Conservation (phyloP, 2,113 vertebrate species). For the Phoxinus phoxinus region DNA sequence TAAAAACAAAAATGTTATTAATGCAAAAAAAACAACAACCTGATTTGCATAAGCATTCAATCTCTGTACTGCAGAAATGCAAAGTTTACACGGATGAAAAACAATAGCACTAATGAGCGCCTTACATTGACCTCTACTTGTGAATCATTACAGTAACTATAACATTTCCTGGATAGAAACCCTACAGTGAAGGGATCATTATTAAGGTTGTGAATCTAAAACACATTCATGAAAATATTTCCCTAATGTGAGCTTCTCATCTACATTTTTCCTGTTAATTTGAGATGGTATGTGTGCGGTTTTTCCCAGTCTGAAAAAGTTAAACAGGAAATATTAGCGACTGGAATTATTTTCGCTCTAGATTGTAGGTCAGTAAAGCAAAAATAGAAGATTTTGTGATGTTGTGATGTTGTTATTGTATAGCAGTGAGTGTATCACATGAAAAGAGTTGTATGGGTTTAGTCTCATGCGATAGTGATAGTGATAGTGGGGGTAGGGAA, state of each 20-base stretch:
- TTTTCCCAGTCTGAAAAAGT: constrained; percentile 2
- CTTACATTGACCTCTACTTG: constrained; percentile 14
- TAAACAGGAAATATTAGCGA: background rate
- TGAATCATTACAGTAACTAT: background rate
- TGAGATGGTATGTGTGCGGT: background rate
- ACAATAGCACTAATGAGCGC: constrained; percentile 31
- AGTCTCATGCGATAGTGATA: background rate
- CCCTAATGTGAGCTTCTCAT: background rate
- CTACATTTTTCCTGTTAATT: background rate
- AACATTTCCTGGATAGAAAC: background rate
- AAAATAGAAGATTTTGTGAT: background rate
- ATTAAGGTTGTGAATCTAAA: constrained; percentile 1
- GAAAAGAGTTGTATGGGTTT: background rate
- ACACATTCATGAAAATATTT: background rate
- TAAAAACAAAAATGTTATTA: background rate
- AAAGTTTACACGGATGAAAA: background rate
- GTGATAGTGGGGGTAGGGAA: background rate
- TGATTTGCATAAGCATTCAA: constrained; percentile 3
- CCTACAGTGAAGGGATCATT: background rate
- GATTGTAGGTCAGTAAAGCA: background rate
- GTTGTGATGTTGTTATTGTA: background rate
- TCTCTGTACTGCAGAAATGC: background rate
- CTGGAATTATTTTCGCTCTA: background rate
- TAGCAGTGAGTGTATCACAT: background rate
- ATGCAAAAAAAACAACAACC: no score